Percentiles rank a stretch among this genome's conserved stretches.
Evolutionary conservation across 2,888 invertebrate genomes (phyloP).

Genomic region (Ischnura elegans): DNA sequence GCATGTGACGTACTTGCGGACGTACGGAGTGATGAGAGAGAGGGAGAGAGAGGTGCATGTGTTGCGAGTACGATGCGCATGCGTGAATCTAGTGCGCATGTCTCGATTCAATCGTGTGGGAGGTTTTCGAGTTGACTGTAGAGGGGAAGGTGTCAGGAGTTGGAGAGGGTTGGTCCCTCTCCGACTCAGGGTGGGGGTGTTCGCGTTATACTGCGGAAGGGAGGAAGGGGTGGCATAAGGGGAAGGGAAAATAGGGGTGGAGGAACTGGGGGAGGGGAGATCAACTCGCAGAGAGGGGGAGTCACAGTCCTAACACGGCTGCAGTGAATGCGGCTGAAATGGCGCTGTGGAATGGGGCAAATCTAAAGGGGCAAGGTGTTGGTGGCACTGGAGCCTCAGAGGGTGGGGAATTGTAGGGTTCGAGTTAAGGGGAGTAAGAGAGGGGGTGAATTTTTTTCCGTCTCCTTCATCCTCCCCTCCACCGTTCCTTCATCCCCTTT

Average conservation of each 20-base stretch:
- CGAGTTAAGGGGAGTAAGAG: neutral
- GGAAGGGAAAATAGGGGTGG: neutral
- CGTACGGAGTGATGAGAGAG: neutral
- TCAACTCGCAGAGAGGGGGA: neutral
- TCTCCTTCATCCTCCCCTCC: neutral
- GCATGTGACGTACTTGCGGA: neutral
- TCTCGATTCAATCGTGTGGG: neutral
- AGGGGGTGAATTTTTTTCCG: conserved; percentile 27
- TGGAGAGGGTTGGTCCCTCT: neutral
- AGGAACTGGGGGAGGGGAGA: neutral
- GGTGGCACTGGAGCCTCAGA: neutral
- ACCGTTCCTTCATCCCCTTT: neutral
- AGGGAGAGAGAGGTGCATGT: conserved; percentile 48
- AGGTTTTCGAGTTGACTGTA: neutral
- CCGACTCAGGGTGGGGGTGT: neutral
- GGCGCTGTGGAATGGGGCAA: neutral
- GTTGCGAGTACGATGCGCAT: neutral
- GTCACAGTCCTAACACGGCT: neutral
- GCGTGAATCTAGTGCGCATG: conserved; percentile 27
- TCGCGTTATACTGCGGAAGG: neutral
- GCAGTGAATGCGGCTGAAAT: conserved; percentile 33
- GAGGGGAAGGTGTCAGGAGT: neutral
- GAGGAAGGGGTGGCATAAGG: neutral
- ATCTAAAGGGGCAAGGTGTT: neutral
- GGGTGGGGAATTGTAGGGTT: neutral